Percentiles rank a stretch among this genome's conserved stretches.
Evolutionary conservation across 1,140 invertebrate genomes (phyloP).

Genomic region (Neuroterus valhalla): DNA sequence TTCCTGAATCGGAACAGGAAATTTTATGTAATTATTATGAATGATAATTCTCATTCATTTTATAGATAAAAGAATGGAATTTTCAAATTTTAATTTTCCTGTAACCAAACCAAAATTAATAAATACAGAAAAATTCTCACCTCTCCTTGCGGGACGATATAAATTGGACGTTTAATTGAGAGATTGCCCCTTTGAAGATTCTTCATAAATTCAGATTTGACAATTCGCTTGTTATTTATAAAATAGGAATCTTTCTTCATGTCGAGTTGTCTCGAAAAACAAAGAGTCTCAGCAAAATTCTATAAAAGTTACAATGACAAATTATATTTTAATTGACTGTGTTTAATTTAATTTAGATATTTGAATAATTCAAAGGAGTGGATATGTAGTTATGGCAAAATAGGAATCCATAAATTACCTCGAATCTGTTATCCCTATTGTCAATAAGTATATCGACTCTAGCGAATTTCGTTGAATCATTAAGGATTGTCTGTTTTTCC

Average conservation of each 20-base stretch:
- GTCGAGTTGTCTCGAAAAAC: neutral
- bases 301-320: neutral
- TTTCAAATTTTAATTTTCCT: no score
- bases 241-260: neutral
- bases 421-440: neutral
- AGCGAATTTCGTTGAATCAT: neutral
- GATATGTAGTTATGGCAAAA: no score
- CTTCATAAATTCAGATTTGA: neutral
- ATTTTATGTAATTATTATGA: no score
- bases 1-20: no score
- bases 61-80: no score
- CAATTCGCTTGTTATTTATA: neutral
- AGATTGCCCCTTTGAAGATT: neutral
- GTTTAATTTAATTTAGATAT: neutral
- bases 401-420: neutral
- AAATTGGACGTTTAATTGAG: neutral
- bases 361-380: no score
- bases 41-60: no score
- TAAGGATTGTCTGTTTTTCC: neutral
- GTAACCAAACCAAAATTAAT: neutral
- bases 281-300: neutral
- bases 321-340: neutral
- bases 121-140: neutral
- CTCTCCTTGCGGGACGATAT: neutral
- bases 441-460: neutral